Evolutionary conservation across 2,888 invertebrate genomes (phyloP).

Genomic region (Fragum fragum): DNA sequence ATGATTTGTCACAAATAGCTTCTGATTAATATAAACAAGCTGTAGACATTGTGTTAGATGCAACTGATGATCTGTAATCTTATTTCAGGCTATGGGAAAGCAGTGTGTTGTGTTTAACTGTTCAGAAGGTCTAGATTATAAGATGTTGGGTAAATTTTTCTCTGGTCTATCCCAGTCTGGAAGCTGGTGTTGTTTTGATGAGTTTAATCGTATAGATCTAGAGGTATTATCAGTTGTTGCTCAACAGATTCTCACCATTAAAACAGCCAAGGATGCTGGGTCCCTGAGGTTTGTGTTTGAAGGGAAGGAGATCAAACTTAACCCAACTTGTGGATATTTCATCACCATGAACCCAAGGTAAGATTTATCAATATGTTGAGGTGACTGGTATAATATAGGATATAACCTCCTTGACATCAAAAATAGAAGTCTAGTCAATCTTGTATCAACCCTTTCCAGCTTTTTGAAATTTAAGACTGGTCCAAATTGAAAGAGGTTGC

Average conservation of each 20-base stretch:
- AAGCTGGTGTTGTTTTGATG: conserved; percentile 87
- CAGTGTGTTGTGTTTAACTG: conserved; percentile 87
- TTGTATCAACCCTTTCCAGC: too few species aligned
- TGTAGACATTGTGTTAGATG: too few species aligned
- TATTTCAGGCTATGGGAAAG: conserved; percentile 85
- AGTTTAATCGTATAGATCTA: conserved; percentile 86
- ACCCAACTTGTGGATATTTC: conserved; percentile 86
- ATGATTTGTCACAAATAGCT: too few species aligned
- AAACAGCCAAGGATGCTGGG: conserved; percentile 85
- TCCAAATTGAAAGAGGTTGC: too few species aligned
- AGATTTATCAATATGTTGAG: too few species aligned
- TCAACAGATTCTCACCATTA: conserved; percentile 86
- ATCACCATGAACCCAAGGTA: conserved; percentile 87
- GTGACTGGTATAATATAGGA: too few species aligned
- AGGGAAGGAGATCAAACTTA: conserved; percentile 86
- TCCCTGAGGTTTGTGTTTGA: conserved; percentile 86
- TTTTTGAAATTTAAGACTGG: too few species aligned
- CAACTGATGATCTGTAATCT: too few species aligned
- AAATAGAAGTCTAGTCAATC: too few species aligned
- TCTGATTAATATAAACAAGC: too few species aligned
- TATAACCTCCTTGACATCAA: too few species aligned
- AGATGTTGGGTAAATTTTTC: conserved; percentile 87
- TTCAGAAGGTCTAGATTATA: conserved; percentile 86
- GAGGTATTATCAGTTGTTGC: conserved; percentile 87
- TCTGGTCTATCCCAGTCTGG: conserved; percentile 86